phyloP scores from a whole-genome alignment of 2,888 invertebrate genomes.

The Plagiodera versicolora region DNA sequence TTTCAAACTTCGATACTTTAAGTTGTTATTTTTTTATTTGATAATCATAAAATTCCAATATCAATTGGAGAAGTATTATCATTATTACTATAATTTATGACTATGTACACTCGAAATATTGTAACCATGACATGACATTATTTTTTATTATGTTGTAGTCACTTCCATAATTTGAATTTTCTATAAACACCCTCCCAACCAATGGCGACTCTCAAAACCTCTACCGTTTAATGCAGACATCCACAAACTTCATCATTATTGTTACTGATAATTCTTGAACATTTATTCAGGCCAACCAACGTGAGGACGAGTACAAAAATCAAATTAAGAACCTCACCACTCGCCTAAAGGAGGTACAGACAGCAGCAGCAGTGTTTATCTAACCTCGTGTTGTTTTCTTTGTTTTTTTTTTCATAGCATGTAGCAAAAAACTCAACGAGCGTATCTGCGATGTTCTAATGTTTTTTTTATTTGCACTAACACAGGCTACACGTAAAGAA shows the following conservation, averaged over 20 bases:
- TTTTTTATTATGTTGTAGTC: too few species aligned
- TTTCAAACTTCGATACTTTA: too few species aligned
- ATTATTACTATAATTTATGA: too few species aligned
- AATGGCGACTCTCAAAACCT: background rate
- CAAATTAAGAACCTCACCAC: constrained; percentile 98
- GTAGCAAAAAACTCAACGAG: constrained; percentile 17
- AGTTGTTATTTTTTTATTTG: too few species aligned
- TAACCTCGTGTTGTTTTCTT: constrained; percentile 27
- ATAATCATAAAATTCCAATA: too few species aligned
- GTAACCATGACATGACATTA: too few species aligned
- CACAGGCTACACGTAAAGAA: constrained; percentile 92
- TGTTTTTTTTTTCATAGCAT: constrained; percentile 18
- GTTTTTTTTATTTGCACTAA: constrained; percentile 49
- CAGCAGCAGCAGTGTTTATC: constrained; percentile 23
- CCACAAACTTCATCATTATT: background rate
- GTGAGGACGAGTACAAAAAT: constrained; percentile 99
- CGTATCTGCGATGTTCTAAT: constrained; percentile 45
- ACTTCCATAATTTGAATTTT: too few species aligned
- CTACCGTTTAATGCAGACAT: background rate
- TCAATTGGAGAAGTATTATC: too few species aligned
- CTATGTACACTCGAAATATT: too few species aligned
- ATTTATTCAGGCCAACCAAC: constrained; percentile 88
- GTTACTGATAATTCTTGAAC: background rate
- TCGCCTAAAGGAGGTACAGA: constrained; percentile 97
- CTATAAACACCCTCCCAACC: too few species aligned